phyloP scores from a whole-genome alignment of 2,797 vertebrate genomes.

The Adelosebastes latens region DNA sequence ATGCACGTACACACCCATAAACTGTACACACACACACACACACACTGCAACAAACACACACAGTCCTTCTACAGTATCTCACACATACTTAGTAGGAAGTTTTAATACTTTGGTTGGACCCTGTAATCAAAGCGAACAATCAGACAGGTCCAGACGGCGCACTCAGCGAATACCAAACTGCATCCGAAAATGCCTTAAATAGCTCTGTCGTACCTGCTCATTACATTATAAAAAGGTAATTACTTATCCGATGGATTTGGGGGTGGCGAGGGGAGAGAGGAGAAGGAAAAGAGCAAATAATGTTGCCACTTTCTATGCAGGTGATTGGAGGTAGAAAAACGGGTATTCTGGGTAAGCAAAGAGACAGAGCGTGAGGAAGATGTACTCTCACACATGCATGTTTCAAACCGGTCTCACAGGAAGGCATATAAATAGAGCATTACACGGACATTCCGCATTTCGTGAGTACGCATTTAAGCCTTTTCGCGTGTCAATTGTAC shows the following conservation, averaged over 20 bases:
- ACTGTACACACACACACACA: neutral
- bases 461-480: too few relatives aligned
- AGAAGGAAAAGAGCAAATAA: neutral
- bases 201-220: constrained; percentile 46
- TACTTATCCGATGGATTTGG: constrained; percentile 40
- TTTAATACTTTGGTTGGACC: constrained; percentile 38
- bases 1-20: neutral
- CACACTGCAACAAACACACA: neutral
- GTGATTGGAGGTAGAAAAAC: neutral
- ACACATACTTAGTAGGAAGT: constrained; percentile 28
- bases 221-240: constrained; percentile 43
- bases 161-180: constrained; percentile 26
- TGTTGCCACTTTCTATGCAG: neutral
- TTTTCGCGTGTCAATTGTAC: too few relatives aligned
- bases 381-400: neutral
- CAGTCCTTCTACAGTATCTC: constrained; percentile 1
- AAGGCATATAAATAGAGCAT: too few relatives aligned
- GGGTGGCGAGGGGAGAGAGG: neutral
- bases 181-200: constrained; percentile 55
- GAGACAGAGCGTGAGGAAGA: neutral
- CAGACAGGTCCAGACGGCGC: constrained; percentile 68
- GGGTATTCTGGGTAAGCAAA: neutral
- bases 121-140: constrained; percentile 73
- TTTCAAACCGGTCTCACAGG: neutral
- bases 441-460: too few relatives aligned